Evolutionary conservation across 2,888 invertebrate genomes (phyloP).

Genomic region (Chymomyza amoena): DNA sequence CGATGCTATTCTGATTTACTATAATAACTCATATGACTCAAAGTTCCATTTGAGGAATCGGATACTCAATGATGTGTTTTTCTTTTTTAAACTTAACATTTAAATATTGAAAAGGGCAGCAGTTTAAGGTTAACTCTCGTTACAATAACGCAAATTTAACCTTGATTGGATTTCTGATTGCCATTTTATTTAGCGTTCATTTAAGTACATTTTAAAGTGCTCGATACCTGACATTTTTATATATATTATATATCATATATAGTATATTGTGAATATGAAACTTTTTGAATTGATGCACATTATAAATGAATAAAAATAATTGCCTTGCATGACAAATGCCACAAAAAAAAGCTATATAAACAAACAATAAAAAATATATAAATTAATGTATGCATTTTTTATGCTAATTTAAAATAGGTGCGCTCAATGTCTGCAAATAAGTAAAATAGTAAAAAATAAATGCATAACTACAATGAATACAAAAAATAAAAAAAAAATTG

Average conservation of each 20-base stretch:
- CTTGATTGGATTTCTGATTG: neutral
- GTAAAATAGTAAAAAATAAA: neutral
- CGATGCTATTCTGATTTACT: no score
- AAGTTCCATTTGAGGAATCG: no score
- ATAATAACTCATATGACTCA: no score
- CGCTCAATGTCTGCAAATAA: constrained; percentile 32
- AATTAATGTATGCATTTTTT: constrained; percentile 49
- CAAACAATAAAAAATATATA: constrained; percentile 44
- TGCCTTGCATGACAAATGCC: neutral
- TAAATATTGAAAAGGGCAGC: neutral
- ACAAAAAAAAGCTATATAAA: constrained; percentile 18
- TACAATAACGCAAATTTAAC: neutral
- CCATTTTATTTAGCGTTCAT: neutral
- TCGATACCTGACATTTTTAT: constrained; percentile 40
- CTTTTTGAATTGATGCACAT: constrained; percentile 7
- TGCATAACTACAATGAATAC: neutral
- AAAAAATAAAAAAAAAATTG: constrained; percentile 30
- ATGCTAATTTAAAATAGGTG: constrained; percentile 59
- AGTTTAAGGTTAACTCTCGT: neutral
- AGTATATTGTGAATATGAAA: constrained; percentile 28
- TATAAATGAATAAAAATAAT: constrained; percentile 24
- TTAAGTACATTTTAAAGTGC: neutral
- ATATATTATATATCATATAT: no score
- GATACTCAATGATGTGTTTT: no score
- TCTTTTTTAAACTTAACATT: no score